These are phyloP conservation scores for Danionella dracula DNA, from an alignment of 2,797 vertebrate species.

Conservation along the genomic window DNA sequence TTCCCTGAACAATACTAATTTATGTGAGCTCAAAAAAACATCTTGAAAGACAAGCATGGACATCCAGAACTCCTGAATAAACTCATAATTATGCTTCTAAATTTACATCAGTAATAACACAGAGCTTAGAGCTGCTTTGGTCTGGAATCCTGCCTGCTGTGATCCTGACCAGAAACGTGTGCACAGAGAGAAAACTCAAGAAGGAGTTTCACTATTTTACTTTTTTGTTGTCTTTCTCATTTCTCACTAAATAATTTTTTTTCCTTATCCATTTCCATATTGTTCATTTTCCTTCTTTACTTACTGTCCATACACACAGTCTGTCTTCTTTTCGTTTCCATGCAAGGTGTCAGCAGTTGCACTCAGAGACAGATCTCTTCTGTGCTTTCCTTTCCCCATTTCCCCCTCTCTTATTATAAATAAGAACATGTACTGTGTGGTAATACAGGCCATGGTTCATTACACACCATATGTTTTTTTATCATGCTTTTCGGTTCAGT, in stretches of 20 bases:
- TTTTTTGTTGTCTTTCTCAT: not conserved
- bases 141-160: not conserved
- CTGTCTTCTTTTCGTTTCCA: conserved; percentile 9
- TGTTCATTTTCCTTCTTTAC: conserved; percentile 1
- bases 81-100: conserved; percentile 42
- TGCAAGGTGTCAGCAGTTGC: conserved; percentile 17
- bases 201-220: not conserved
- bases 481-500: too few species aligned
- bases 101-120: conserved; percentile 44
- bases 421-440: too few species aligned
- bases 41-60: not conserved
- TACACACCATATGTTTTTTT: too few species aligned
- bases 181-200: not conserved
- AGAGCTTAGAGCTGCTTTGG: conserved; percentile 5
- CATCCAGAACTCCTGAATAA: not conserved
- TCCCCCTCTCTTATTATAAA: not conserved
- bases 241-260: conserved; percentile 10
- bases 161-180: not conserved
- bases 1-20: too few species aligned
- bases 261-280: conserved; percentile 6
- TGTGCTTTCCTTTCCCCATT: not conserved
- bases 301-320: not conserved
- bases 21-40: not conserved
- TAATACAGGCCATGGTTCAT: too few species aligned
- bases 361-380: not conserved